A percentile compares a stretch with the other conserved stretches of the same genome.
Conservation (phyloP, 2,113 vertebrate species). For the Cygnus atratus region DNA sequence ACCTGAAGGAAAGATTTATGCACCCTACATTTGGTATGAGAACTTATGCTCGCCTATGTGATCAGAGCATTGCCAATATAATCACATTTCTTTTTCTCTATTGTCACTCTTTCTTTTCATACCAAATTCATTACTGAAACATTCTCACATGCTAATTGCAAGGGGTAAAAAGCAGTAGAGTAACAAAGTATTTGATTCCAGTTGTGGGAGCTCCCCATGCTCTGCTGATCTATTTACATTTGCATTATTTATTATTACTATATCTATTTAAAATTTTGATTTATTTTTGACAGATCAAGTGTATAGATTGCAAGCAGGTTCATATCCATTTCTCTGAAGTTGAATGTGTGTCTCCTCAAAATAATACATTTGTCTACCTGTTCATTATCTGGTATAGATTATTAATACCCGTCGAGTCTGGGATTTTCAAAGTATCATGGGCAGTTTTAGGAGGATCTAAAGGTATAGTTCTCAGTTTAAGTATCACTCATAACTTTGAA, state of each 20-base stretch:
- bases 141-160: not conserved
- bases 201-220: not conserved
- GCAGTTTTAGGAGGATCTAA: not conserved
- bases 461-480: not conserved
- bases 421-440: not conserved
- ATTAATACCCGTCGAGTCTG: not conserved
- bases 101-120: slow-evolving; percentile 42
- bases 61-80: not conserved
- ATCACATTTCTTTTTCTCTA: slow-evolving; percentile 6
- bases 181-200: not conserved
- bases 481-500: not conserved
- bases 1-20: slow-evolving; percentile 41
- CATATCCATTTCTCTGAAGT: not conserved
- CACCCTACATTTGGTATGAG: slow-evolving; percentile 30
- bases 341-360: not conserved
- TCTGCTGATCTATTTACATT: not conserved
- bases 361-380: not conserved
- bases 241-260: not conserved
- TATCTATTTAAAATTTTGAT: not conserved
- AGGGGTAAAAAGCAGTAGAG: not conserved
- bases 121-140: slow-evolving; percentile 38
- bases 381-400: not conserved
- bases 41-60: slow-evolving; percentile 6
- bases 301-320: not conserved
- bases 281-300: not conserved